Percentiles rank a stretch among this genome's conserved stretches.
These are phyloP conservation scores for Brachyalestes nurse DNA, from an alignment of 2,797 vertebrate species.

Conservation along the genomic window DNA sequence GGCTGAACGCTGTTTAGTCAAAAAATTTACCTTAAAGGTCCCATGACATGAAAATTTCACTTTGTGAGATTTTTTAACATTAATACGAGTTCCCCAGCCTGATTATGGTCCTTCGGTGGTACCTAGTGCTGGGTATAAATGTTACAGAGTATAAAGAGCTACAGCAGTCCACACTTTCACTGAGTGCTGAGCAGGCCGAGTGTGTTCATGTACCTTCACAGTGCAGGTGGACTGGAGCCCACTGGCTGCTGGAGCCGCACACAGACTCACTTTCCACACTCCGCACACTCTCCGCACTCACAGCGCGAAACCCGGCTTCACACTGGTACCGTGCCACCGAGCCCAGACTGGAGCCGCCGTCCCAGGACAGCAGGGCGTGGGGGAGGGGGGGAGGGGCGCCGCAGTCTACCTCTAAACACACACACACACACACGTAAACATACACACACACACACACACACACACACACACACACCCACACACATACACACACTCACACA, in stretches of 20 bases:
- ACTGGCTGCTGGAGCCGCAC: slow-evolving; percentile 69
- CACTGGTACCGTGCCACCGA: slow-evolving; percentile 75
- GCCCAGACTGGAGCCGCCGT: slow-evolving; percentile 67
- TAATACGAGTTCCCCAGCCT: too few relatives aligned
- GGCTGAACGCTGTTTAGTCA: too few relatives aligned
- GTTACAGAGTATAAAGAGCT: too few relatives aligned
- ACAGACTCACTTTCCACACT: too few relatives aligned
- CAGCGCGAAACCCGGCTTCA: slow-evolving; percentile 68
- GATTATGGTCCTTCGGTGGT: too few relatives aligned
- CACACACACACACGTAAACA: slow-evolving; percentile 45
- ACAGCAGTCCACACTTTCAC: too few relatives aligned
- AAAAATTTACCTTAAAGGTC: too few relatives aligned
- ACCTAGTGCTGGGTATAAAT: too few relatives aligned
- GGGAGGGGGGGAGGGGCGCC: slow-evolving; percentile 66
- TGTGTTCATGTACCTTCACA: slow-evolving; percentile 74
- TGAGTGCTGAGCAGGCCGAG: too few relatives aligned
- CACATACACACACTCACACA: too few relatives aligned
- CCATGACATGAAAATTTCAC: too few relatives aligned
- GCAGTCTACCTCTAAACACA: slow-evolving; percentile 75
- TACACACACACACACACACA: slow-evolving; percentile 9
- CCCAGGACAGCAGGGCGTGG: slow-evolving; percentile 69
- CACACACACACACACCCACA: neutral
- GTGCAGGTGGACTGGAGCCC: slow-evolving; percentile 67
- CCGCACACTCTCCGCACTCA: slow-evolving; percentile 58
- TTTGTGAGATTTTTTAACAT: too few relatives aligned